Percentiles rank a stretch among this genome's conserved stretches.
Conservation (phyloP, 2,888 invertebrate genomes). For the Clunio marinus region DNA sequence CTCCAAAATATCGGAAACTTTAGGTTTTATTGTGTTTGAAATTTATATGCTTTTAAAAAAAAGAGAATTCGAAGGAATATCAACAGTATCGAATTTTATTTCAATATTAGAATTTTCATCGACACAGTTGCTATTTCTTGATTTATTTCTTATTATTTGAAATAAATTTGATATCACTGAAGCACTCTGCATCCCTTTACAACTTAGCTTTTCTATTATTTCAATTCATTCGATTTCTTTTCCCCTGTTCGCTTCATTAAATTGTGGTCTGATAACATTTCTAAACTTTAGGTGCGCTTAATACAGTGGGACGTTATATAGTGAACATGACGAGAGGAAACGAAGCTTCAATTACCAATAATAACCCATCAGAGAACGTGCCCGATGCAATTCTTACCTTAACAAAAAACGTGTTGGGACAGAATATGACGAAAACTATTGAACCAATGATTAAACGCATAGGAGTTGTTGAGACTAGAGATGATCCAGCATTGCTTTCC, state of each 20-base stretch:
- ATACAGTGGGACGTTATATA: conserved; percentile 78
- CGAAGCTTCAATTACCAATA: conserved; percentile 47
- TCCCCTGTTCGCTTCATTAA: neutral
- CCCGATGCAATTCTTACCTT: conserved; percentile 74
- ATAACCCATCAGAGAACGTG: conserved; percentile 54
- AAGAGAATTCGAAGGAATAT: neutral
- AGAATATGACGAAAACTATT: conserved; percentile 73
- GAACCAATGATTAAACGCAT: conserved; percentile 61
- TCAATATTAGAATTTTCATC: neutral
- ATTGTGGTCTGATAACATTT: neutral
- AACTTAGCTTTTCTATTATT: too few species aligned
- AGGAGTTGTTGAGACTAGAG: conserved; percentile 46
- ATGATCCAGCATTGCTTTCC: neutral
- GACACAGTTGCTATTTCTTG: neutral
- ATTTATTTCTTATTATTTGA: conserved; percentile 27
- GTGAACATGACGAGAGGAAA: conserved; percentile 69
- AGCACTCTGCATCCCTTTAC: neutral
- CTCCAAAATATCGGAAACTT: conserved; percentile 60
- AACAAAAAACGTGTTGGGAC: conserved; percentile 71
- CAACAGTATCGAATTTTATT: conserved; percentile 11
- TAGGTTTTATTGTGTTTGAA: conserved; percentile 43
- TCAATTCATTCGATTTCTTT: neutral
- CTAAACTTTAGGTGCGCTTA: conserved; percentile 73
- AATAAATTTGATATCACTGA: conserved; percentile 26
- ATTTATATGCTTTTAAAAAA: neutral